Evolutionary conservation across 2,888 invertebrate species (phyloP).

Genomic region (Ypsolopha scabrella): DNA sequence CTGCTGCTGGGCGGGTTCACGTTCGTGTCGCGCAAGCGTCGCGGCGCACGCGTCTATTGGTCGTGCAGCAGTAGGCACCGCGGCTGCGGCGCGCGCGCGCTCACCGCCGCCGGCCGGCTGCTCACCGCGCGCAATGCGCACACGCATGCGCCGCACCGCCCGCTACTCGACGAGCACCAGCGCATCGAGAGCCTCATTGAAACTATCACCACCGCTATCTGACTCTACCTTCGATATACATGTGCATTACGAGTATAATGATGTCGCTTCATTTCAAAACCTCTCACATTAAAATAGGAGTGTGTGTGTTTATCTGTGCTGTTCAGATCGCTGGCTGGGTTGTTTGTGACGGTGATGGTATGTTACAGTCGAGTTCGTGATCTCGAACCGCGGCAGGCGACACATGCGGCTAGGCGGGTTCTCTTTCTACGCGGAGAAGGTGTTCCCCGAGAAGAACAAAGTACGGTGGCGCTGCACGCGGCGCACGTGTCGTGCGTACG

Average conservation of each 20-base stretch:
- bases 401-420: conserved; percentile 64
- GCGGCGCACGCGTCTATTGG: conserved; percentile 57
- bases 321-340: conserved; percentile 14
- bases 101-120: conserved; percentile 40
- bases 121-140: conserved; percentile 26
- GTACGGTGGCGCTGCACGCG: conserved; percentile 67
- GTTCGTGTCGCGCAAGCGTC: conserved; percentile 52
- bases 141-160: conserved; percentile 35
- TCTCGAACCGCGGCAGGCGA: conserved; percentile 62
- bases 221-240: no score
- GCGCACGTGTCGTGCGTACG: conserved; percentile 63
- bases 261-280: no score
- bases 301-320: no score
- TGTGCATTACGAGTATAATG: no score
- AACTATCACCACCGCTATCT: conserved; percentile 20
- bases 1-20: conserved; percentile 46
- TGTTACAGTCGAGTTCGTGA: conserved; percentile 69
- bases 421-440: conserved; percentile 66
- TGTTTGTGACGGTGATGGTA: conserved; percentile 30
- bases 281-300: no score
- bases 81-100: conserved; percentile 47
- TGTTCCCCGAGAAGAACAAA: conserved; percentile 63
- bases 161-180: conserved; percentile 27
- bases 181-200: conserved; percentile 58
- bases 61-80: conserved; percentile 42